Percentiles rank a stretch among this genome's conserved stretches.
phyloP scores from a whole-genome alignment of 2,113 vertebrate genomes.

The Cephalophus harveyi region DNA sequence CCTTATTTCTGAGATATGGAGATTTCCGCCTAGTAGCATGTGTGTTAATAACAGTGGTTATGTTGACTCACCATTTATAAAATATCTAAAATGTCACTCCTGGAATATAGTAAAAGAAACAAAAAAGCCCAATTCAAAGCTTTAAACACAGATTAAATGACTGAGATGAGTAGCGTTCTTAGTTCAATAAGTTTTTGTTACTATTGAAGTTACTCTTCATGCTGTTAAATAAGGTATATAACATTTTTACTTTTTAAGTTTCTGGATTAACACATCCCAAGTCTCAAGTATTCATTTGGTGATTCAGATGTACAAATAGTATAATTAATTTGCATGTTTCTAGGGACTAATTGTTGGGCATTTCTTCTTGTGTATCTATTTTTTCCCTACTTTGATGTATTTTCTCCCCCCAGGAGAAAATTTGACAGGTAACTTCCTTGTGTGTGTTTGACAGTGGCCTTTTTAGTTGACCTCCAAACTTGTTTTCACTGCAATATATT shows the following conservation, averaged over 20 bases:
- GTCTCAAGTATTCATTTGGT: neutral
- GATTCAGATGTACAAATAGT: neutral
- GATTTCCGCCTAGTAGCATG: neutral
- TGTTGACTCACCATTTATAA: neutral
- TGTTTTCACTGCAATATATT: neutral
- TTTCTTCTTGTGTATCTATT: neutral
- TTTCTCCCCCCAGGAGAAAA: neutral
- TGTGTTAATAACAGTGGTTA: neutral
- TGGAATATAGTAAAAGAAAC: neutral
- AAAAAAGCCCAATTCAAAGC: neutral
- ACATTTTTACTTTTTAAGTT: neutral
- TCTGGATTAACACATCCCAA: neutral
- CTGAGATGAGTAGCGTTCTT: neutral
- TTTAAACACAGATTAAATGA: neutral
- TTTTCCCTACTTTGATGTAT: neutral
- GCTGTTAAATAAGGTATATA: neutral
- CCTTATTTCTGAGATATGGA: neutral
- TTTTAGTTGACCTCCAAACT: neutral
- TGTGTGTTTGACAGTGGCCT: neutral
- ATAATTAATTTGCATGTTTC: neutral
- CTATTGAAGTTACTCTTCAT: slow-evolving; percentile 10
- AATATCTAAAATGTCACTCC: neutral
- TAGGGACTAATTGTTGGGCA: neutral
- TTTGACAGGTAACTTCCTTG: neutral
- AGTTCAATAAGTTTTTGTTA: slow-evolving; percentile 9